These are phyloP conservation scores for Troides aeacus DNA, from an alignment of 2,888 invertebrate species.

Conservation along the genomic window DNA sequence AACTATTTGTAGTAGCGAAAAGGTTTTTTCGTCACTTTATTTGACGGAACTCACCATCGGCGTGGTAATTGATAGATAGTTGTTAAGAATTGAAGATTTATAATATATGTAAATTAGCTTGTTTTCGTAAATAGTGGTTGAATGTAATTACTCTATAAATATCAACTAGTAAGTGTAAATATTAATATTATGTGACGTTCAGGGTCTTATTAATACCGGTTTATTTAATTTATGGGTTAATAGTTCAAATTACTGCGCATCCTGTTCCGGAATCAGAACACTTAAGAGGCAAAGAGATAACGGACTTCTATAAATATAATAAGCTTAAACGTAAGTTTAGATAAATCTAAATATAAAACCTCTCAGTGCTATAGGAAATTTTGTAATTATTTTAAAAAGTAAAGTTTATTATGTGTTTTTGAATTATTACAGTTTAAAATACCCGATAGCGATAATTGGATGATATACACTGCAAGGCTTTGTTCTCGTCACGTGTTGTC, in stretches of 20 bases:
- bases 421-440: no score
- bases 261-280: conserved; percentile 26
- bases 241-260: conserved; percentile 32
- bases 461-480: no score
- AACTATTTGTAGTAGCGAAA: no score
- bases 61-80: no score
- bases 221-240: conserved; percentile 30
- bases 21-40: no score
- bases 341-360: not conserved
- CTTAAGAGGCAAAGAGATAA: not conserved
- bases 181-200: conserved; percentile 7
- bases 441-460: no score
- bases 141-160: not conserved
- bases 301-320: conserved; percentile 4
- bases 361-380: no score
- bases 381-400: no score
- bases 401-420: no score
- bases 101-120: not conserved
- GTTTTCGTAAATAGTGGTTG: not conserved
- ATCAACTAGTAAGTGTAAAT: conserved; percentile 1
- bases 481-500: no score
- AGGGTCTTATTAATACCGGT: conserved; percentile 16
- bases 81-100: not conserved
- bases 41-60: no score
- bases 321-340: not conserved